These are phyloP conservation scores for Sinonovacula constricta DNA, from an alignment of 1,140 invertebrate species.

Conservation along the genomic window DNA sequence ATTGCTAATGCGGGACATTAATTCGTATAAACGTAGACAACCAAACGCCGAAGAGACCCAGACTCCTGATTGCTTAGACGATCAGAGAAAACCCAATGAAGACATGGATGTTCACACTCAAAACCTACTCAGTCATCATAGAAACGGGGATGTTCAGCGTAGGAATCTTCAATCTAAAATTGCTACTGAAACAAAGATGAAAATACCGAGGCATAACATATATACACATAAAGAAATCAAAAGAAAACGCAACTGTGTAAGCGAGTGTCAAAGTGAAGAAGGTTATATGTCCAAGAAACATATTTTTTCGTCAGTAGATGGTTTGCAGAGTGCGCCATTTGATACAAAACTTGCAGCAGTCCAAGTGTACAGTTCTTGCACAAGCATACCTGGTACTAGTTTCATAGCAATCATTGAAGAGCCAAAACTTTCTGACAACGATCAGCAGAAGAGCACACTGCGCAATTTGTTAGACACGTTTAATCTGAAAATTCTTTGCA, in stretches of 20 bases:
- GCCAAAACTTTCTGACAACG: background rate
- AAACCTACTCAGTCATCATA: background rate
- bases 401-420: background rate
- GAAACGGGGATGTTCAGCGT: too few species aligned
- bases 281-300: background rate
- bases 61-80: background rate
- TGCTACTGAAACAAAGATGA: too few species aligned
- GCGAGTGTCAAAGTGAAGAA: background rate
- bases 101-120: too few species aligned
- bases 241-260: background rate
- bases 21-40: constrained; percentile 31
- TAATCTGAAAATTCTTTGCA: constrained; percentile 31
- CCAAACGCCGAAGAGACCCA: too few species aligned
- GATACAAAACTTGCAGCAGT: background rate
- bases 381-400: background rate
- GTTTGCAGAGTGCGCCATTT: background rate
- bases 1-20: constrained; percentile 14
- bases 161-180: too few species aligned
- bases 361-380: background rate
- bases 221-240: too few species aligned
- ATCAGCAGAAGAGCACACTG: background rate
- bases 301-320: background rate
- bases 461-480: background rate
- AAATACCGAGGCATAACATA: too few species aligned
- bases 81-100: background rate